Evolutionary conservation across 2,888 invertebrate species (phyloP), one percentile per base, ranked within the genome.

Genomic region (Orthonychiurus folsomi): DNA sequence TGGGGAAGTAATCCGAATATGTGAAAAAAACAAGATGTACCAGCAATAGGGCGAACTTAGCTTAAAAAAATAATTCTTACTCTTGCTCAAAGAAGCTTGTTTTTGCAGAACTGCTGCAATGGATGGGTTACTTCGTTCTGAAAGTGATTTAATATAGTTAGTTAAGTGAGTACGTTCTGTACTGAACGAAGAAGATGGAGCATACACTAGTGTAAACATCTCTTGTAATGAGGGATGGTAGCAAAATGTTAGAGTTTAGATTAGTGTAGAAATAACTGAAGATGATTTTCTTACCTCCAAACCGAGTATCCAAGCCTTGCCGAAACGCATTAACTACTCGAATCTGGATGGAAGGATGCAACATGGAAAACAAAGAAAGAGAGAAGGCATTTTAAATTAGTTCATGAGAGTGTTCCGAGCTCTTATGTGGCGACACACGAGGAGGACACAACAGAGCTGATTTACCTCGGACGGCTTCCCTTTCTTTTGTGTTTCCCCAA

Each of bases 261-360:
- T n/a, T n/a, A n/a, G n/a, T n/a, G n/a, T n/a, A n/a, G n/a, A n/a
- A n/a, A n/a, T n/a, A n/a, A n/a, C n/a, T n/a, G n/a, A n/a, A n/a
- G n/a, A n/a, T n/a, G n/a, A n/a, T n/a, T n/a, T n/a, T n/a, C n/a
- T n/a, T n/a, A n/a, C n/a, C n/a, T 81, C 92, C 89, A 78, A 86
- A 87, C 78, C 93, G 89, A 80, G 92, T 86, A 83, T 95, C 95
- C 82, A 96, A 86, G 81, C 96, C 96, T 86, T 95, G 94, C 81
- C 97, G 95, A 87, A 97, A 99, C 83, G 97, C 97, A 85, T 97
- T 97, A 83, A 99, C 96, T 84, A 97, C 97, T 84, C 97, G 95
- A 82, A 97, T 97, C 97, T 97, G 89, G 81, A 84, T 83, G 74
- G 5, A 9, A 9, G 37, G 37, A 37, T 9, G 37, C 5, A 9